A percentile compares a stretch with the other conserved stretches of the same genome.
Conservation (phyloP, 2,888 invertebrate genomes). For the Nebria salina region DNA sequence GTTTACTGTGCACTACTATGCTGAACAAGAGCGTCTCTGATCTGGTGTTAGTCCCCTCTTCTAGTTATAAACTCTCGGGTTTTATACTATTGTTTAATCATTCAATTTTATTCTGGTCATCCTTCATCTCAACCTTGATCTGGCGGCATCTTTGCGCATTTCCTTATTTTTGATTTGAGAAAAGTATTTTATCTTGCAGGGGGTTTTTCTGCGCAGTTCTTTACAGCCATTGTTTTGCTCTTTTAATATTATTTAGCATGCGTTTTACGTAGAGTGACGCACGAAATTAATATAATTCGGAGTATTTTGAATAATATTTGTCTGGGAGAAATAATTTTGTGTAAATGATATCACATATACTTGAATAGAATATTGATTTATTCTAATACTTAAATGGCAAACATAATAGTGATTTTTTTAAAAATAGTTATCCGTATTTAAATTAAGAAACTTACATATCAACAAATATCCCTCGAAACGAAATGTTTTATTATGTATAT, state of each 20-base stretch:
- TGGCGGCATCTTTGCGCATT: constrained; percentile 22
- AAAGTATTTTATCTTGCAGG: constrained; percentile 9
- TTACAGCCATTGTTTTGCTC: neutral
- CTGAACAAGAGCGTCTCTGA: constrained; percentile 8
- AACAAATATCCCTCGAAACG: too few relatives aligned
- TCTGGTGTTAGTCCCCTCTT: constrained; percentile 25
- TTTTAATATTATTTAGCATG: neutral
- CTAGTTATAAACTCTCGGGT: constrained; percentile 20
- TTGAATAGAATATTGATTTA: neutral
- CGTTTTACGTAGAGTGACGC: constrained; percentile 1
- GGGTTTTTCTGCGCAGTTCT: neutral
- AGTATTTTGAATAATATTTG: neutral
- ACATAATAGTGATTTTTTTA: neutral
- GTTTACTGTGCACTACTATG: constrained; percentile 31
- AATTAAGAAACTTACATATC: too few relatives aligned
- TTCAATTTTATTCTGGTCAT: constrained; percentile 26
- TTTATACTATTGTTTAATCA: constrained; percentile 13
- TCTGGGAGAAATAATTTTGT: neutral
- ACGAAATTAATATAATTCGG: neutral
- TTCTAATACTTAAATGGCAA: neutral
- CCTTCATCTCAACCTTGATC: constrained; percentile 40
- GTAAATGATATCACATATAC: neutral
- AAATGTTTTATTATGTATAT: neutral
- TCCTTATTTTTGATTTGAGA: constrained; percentile 28
- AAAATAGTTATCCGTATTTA: neutral